Base-by-base conservation (phyloP, 2,113 vertebrate species). In the Nicator chloris region DNA sequence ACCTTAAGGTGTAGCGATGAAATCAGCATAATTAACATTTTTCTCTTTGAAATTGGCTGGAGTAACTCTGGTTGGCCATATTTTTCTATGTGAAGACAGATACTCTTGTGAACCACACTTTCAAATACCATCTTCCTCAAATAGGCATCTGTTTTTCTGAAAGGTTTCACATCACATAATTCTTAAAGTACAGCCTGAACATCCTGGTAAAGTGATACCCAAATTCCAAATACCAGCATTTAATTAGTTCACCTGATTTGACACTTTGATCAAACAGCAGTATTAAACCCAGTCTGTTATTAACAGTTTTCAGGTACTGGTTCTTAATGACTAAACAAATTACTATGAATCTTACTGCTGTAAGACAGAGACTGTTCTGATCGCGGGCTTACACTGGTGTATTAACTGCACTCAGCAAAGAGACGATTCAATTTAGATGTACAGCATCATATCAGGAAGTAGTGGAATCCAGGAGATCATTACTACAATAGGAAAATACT, bases 321-420 rank as follows among this genome's bases (percentile, higher is more conserved):
- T 37, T 90, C 51, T 63, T 82, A 94, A 83, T 82, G 53, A 88
- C 61, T 89, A 82, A 93, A 86, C 57, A 90, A 81, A 96, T 88
- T n/a, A 82, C 39, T 33, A 11, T 26, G 39, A 88, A 27, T 72
- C 61, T 77, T 81, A 7, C n/a, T 35, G 30, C 11, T 86, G 61
- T 28, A 42, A 95, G 93, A 49, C 65, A 94, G 42, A 64, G 54
- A 87, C 51, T 70, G 35, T 35, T 69, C 71, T 69, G 24, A 70
- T 39, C 3, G 7, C 24, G 33, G 80, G 42, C 31, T 96, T 45
- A 63, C 47, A 42, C 5, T 51, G 76, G 81, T 76, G 92, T 13
- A 78, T 75, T 70, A 92, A 95, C 63, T 77, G 71, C 39, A 53
- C 60, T 90, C 80, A 73, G 87, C 54, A 65, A 73, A 82, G 13